These are phyloP conservation scores for Misgurnus mizolepis DNA, from an alignment of 2,113 vertebrate genomes.

Conservation along the genomic window DNA sequence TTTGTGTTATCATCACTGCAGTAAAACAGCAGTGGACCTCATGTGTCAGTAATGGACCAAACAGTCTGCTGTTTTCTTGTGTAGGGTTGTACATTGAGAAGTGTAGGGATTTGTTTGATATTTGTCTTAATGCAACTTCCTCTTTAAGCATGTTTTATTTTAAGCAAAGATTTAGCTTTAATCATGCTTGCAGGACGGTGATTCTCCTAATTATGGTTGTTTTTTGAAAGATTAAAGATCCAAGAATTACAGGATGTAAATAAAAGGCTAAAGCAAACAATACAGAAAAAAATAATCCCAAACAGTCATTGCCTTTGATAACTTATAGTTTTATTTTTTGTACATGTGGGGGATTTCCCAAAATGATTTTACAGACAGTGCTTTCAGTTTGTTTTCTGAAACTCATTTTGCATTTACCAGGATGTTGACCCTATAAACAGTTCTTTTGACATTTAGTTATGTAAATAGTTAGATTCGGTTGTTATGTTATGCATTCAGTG, in stretches of 20 bases:
- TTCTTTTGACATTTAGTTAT: background rate
- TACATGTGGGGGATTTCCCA: conserved; percentile 7
- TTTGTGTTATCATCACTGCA: background rate
- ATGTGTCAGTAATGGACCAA: background rate
- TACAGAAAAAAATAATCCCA: background rate
- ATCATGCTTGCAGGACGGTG: too few species aligned
- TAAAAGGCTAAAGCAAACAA: too few species aligned
- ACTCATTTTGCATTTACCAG: background rate
- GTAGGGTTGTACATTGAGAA: background rate
- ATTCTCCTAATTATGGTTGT: background rate
- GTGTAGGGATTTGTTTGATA: background rate
- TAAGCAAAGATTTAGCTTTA: too few species aligned
- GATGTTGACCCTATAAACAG: background rate
- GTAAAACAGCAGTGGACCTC: background rate
- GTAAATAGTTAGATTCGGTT: background rate
- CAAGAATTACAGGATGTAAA: too few species aligned
- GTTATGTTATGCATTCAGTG: background rate
- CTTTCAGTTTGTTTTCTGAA: conserved; percentile 35
- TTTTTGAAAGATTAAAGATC: too few species aligned
- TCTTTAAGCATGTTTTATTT: too few species aligned
- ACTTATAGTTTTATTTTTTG: background rate
- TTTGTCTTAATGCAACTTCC: too few species aligned
- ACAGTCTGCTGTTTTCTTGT: background rate
- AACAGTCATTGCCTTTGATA: background rate
- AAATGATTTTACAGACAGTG: background rate